Evolutionary conservation across 2,113 vertebrate species (phyloP), one percentile per base, ranked within the genome.

Genomic region (Eleginops maclovinus): DNA sequence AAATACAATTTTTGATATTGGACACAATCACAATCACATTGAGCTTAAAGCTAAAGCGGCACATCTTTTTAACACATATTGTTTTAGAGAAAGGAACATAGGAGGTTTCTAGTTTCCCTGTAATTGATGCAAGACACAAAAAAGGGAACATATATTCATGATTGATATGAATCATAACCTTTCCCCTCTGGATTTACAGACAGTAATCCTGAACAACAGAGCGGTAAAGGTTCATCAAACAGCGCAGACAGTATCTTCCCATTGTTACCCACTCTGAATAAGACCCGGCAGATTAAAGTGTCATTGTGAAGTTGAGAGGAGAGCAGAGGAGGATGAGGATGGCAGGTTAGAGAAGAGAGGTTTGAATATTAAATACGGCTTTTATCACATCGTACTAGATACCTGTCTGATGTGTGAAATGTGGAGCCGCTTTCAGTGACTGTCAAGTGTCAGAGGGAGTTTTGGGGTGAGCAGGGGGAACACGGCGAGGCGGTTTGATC

Each of bases 291-390:
- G 72, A 85, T 65, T 81, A 81, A 83, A 80, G 81, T 50, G 79
- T 24, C 22, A 59, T 4, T 67, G 50, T 79, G 51, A 75, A 62
- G 64, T 22, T 50, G 76, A 69, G 49, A n/a, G 31, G 31, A 21
- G 19, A 77, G 62, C 50, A 19, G 59, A 49, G 47, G 62, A 70
- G 64, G 67, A 43, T 47, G 67, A 19, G 16, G 47, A 41, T 47
- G 64, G 13, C 54, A 60, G 68, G 46, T 24, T 44, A 17, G 40
- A 3, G n/a, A 36, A 36, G 31, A 65, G 28, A 22, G 51, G 43
- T 82, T 77, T 91, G 70, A 91, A 91, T 92, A 84, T 85, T 87
- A 79, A 82, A 88, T 77, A 9, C 56, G 75, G 72, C 85, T 84
- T 90, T 90, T 85, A 89, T 85, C 86, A 82, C 73, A 50, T 66